A percentile compares a stretch with the other conserved stretches of the same genome.
phyloP scores from a whole-genome alignment of 2,113 vertebrate genomes.

The Blennius ocellaris region DNA sequence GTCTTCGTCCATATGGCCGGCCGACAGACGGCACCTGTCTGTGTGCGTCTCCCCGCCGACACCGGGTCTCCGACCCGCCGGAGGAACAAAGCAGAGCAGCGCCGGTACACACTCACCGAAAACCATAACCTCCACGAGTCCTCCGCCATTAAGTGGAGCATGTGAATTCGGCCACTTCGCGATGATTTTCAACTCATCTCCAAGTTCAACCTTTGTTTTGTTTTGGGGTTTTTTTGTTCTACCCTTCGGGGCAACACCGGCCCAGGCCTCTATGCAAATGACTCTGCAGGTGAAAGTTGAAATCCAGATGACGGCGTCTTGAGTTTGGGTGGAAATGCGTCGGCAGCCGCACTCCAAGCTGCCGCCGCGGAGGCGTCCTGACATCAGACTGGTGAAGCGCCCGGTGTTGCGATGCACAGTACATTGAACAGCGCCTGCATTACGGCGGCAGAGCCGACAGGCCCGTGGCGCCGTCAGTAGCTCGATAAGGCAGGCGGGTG shows the following conservation, averaged over 20 bases:
- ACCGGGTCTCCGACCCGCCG: background rate
- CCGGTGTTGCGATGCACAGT: conserved; percentile 15
- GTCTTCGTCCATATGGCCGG: conserved; percentile 36
- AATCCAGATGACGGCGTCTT: conserved; percentile 18
- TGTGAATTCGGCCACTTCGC: conserved; percentile 35
- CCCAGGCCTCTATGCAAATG: conserved; percentile 10
- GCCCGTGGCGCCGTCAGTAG: conserved; percentile 54
- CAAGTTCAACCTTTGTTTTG: conserved; percentile 4
- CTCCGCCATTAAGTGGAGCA: conserved; percentile 45
- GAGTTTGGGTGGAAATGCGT: conserved; percentile 36
- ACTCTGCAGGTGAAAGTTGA: background rate
- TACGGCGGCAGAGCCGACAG: conserved; percentile 62
- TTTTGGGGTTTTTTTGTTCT: background rate
- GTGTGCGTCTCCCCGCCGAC: conserved; percentile 1
- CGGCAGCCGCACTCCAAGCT: conserved; percentile 30
- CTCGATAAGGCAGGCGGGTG: conserved; percentile 67
- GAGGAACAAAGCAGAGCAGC: conserved; percentile 24
- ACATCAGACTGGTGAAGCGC: conserved; percentile 29
- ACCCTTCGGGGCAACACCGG: conserved; percentile 10
- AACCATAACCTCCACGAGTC: conserved; percentile 61
- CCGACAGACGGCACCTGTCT: conserved; percentile 12
- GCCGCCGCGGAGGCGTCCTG: conserved; percentile 2
- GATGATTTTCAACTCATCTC: conserved; percentile 38
- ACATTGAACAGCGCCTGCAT: conserved; percentile 45
- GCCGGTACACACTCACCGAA: conserved; percentile 29